Percentiles rank a stretch among this genome's conserved stretches.
Conservation (phyloP, 2,888 invertebrate genomes). For the Cryptus viduatorius region DNA sequence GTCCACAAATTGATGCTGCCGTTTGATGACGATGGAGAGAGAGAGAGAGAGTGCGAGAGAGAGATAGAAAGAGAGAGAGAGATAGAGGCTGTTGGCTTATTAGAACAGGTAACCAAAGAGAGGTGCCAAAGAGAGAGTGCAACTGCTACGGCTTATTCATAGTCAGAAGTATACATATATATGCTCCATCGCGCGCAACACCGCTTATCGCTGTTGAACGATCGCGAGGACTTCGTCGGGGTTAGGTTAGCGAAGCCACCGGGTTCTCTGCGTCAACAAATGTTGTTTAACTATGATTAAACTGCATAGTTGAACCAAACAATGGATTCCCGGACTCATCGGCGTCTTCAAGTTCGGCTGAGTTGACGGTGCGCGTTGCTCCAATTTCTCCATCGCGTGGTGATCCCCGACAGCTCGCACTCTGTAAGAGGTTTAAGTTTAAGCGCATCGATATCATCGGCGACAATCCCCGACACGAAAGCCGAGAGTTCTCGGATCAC, state of each 20-base stretch:
- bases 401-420: neutral
- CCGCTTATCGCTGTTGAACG: slow-evolving; percentile 40
- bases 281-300: slow-evolving; percentile 54
- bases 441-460: slow-evolving; percentile 34
- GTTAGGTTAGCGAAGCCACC: neutral
- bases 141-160: neutral
- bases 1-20: slow-evolving; percentile 57
- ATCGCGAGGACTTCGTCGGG: slow-evolving; percentile 45
- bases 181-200: slow-evolving; percentile 2
- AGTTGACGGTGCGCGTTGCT: neutral
- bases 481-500: neutral
- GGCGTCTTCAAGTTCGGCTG: neutral
- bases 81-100: too few relatives aligned
- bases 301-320: slow-evolving; percentile 4
- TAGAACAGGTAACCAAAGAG: too few relatives aligned
- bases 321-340: neutral
- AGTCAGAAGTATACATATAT: neutral
- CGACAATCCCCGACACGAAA: slow-evolving; percentile 9
- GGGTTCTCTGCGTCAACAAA: slow-evolving; percentile 39
- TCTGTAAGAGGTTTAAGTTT: slow-evolving; percentile 16
- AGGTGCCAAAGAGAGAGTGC: too few relatives aligned
- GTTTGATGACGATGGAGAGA: slow-evolving; percentile 13
- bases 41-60: too few relatives aligned
- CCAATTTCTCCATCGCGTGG: neutral
- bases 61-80: too few relatives aligned